Conservation (phyloP, 2,797 vertebrate species). For the Coregonus ussuriensis region DNA sequence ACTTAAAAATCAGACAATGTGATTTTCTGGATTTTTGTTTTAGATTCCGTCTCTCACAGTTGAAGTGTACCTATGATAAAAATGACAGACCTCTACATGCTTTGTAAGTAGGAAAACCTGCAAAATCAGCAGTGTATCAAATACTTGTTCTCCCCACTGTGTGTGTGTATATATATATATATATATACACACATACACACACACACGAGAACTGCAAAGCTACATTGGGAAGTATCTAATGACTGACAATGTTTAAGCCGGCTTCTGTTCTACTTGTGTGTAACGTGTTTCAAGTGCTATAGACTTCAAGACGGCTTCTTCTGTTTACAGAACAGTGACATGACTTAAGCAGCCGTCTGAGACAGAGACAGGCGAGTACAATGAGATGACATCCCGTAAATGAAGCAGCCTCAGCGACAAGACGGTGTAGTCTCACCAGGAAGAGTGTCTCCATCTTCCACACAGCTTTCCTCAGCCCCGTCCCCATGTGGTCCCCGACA, state of each 20-base stretch:
- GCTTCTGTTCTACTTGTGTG: not conserved
- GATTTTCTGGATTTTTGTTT: too few relatives aligned
- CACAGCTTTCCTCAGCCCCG: slow-evolving; percentile 82
- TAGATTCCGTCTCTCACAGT: too few relatives aligned
- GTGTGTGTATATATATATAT: too few relatives aligned
- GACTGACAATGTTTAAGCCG: not conserved
- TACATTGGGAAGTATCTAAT: not conserved
- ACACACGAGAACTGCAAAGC: not conserved
- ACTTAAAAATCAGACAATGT: too few relatives aligned
- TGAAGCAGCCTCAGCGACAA: not conserved
- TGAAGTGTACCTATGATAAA: too few relatives aligned
- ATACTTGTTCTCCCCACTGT: too few relatives aligned
- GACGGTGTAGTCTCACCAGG: slow-evolving; percentile 78
- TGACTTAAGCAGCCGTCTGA: not conserved
- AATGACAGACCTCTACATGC: too few relatives aligned
- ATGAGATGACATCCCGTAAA: not conserved
- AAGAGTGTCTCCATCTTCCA: slow-evolving; percentile 88
- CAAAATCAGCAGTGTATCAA: too few relatives aligned
- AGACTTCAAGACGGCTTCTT: not conserved
- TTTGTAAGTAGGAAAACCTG: too few relatives aligned
- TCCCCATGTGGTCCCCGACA: slow-evolving; percentile 90
- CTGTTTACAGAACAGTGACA: not conserved
- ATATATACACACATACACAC: too few relatives aligned
- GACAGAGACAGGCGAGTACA: not conserved
- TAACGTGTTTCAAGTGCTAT: not conserved